Evolutionary conservation across 2,888 invertebrate species (phyloP).

Genomic region (Cepaea hortensis): DNA sequence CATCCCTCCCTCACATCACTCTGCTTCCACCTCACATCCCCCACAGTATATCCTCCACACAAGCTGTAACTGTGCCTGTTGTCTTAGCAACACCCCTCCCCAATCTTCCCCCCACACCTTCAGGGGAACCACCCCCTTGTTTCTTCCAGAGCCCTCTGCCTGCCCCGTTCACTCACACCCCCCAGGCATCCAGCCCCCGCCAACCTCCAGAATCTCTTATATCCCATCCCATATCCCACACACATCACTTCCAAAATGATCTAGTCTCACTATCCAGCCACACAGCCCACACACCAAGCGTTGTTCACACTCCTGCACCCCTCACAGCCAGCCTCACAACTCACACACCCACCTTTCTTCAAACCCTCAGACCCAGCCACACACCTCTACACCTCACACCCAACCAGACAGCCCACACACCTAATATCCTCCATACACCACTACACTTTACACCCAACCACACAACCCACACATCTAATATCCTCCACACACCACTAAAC

Average conservation of each 20-base stretch:
- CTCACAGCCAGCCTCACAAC: too few species aligned
- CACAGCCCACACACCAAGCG: too few species aligned
- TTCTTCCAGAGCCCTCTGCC: not conserved
- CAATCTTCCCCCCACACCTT: conserved; percentile 34
- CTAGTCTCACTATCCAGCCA: too few species aligned
- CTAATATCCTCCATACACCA: not conserved
- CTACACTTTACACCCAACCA: conserved; percentile 14
- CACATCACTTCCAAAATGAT: too few species aligned
- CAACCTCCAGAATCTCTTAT: too few species aligned
- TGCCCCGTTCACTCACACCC: not conserved
- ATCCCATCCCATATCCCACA: too few species aligned
- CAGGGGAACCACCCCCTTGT: conserved; percentile 25
- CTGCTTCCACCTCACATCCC: conserved; percentile 24
- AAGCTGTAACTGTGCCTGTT: conserved; percentile 18
- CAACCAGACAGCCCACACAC: too few species aligned
- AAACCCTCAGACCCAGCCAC: too few species aligned
- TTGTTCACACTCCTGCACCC: too few species aligned
- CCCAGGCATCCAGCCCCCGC: too few species aligned
- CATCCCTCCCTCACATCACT: conserved; percentile 5
- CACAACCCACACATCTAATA: conserved; percentile 28
- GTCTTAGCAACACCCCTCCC: not conserved
- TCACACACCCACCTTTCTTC: too few species aligned
- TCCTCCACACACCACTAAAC: not conserved
- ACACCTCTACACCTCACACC: too few species aligned
- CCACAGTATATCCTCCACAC: not conserved